phyloP scores from a whole-genome alignment of 1,140 invertebrate species.

The Geopemphigus sp. region DNA sequence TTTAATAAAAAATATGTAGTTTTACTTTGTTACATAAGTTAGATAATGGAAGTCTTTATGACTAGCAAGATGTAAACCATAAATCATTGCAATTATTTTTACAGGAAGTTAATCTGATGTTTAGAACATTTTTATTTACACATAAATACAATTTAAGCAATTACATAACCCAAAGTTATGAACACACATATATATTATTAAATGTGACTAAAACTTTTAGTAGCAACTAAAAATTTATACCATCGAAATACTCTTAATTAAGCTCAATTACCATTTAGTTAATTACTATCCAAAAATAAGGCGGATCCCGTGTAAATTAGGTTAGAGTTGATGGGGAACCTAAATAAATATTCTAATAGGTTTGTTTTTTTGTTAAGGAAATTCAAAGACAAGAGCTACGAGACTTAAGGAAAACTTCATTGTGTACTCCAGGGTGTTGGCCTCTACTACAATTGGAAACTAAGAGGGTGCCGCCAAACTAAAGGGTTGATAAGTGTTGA shows the following conservation, averaged over 20 bases:
- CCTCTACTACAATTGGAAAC: neutral
- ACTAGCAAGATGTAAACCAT: neutral
- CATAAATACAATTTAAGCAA: conserved; percentile 7
- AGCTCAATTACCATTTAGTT: conserved; percentile 23
- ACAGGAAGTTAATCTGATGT: neutral
- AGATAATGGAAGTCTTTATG: neutral
- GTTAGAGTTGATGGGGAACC: conserved; percentile 2
- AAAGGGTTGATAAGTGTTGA: conserved; percentile 46
- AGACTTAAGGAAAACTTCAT: neutral
- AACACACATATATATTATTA: neutral
- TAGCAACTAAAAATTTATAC: neutral
- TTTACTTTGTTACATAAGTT: conserved; percentile 2
- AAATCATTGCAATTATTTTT: conserved; percentile 17
- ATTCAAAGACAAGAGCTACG: neutral
- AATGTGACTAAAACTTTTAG: too few relatives aligned
- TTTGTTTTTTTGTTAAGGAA: neutral
- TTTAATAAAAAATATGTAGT: neutral
- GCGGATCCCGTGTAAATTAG: conserved; percentile 34
- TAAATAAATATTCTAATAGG: neutral
- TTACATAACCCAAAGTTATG: neutral
- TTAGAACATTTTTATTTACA: neutral
- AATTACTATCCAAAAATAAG: conserved; percentile 31
- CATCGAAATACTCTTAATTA: neutral
- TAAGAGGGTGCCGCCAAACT: neutral
- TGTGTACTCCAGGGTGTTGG: conserved; percentile 23